Evolutionary conservation across 37 sponge, comb jelly and placozoan genomes (phyloP).

Genomic region (Cladorhizidae sp.): DNA sequence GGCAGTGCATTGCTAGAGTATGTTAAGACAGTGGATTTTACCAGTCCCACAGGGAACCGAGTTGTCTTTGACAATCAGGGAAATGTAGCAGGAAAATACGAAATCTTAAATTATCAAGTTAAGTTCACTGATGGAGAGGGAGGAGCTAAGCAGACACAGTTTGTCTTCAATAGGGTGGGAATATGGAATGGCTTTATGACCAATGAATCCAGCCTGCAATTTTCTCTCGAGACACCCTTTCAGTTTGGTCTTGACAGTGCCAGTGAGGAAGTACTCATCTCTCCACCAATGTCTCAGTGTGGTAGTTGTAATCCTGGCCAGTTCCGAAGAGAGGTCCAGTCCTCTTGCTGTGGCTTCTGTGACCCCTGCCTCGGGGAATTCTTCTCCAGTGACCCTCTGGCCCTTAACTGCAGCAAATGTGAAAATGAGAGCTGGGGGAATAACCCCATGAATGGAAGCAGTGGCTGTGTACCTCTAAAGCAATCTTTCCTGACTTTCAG

Average conservation of each 20-base stretch:
- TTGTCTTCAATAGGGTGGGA: constrained; percentile 24
- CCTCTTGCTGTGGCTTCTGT: constrained; percentile 76
- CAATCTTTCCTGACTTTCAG: constrained; percentile 7
- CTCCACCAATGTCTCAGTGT: constrained; percentile 42
- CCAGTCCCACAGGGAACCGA: constrained; percentile 34
- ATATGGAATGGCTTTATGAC: constrained; percentile 31
- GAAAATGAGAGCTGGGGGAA: no score
- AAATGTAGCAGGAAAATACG: constrained; percentile 51
- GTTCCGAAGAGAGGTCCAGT: constrained; percentile 5
- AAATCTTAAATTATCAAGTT: constrained; percentile 64
- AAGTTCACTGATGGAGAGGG: not conserved
- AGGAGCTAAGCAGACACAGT: no score
- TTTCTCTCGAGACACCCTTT: not conserved
- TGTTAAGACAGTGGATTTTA: constrained; percentile 54
- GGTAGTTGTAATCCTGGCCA: constrained; percentile 53
- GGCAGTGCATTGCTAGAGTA: no score
- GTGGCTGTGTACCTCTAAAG: no score
- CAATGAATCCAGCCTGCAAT: not conserved
- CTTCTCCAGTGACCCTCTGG: no score
- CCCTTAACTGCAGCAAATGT: no score
- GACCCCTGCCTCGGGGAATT: no score
- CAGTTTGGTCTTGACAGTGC: constrained; percentile 60
- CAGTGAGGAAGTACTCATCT: not conserved
- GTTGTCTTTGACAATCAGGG: constrained; percentile 68
- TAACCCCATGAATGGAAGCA: no score